Evolutionary conservation across 2,888 invertebrate species (phyloP).

Genomic region (Polydrusus pterygomalis): DNA sequence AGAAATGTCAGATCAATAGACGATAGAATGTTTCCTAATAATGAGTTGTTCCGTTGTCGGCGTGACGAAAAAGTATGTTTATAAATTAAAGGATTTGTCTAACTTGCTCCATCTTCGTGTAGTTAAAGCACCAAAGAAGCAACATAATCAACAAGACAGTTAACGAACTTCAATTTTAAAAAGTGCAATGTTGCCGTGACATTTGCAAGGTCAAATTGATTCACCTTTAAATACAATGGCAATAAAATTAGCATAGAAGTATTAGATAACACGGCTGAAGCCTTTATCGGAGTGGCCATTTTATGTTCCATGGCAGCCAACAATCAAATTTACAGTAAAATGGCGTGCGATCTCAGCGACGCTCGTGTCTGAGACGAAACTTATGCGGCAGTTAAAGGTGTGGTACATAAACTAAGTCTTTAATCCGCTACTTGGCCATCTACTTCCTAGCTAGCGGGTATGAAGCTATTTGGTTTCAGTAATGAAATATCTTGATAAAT

Average conservation of each 20-base stretch:
- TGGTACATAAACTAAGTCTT: slow-evolving; percentile 28
- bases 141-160: not conserved
- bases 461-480: slow-evolving; percentile 25
- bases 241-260: slow-evolving; percentile 34
- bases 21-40: too few species aligned
- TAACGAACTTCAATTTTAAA: too few species aligned
- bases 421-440: slow-evolving; percentile 20
- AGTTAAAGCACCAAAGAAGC: too few species aligned
- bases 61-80: too few species aligned
- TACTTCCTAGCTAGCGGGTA: slow-evolving; percentile 34
- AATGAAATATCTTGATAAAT: slow-evolving; percentile 28
- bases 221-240: slow-evolving; percentile 28
- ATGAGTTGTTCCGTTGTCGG: too few species aligned
- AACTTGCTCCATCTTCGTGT: too few species aligned
- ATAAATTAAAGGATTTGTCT: too few species aligned
- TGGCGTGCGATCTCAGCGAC: slow-evolving; percentile 32
- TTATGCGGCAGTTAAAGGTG: slow-evolving; percentile 28
- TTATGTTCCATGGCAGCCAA: slow-evolving; percentile 36
- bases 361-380: slow-evolving; percentile 12
- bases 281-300: slow-evolving; percentile 20
- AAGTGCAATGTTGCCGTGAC: not conserved
- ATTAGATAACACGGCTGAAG: slow-evolving; percentile 32
- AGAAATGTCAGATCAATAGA: too few species aligned
- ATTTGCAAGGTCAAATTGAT: slow-evolving; percentile 17
- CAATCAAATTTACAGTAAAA: slow-evolving; percentile 39